Conservation (phyloP, 2,888 invertebrate genomes). For the Leptinotarsa juncta region DNA sequence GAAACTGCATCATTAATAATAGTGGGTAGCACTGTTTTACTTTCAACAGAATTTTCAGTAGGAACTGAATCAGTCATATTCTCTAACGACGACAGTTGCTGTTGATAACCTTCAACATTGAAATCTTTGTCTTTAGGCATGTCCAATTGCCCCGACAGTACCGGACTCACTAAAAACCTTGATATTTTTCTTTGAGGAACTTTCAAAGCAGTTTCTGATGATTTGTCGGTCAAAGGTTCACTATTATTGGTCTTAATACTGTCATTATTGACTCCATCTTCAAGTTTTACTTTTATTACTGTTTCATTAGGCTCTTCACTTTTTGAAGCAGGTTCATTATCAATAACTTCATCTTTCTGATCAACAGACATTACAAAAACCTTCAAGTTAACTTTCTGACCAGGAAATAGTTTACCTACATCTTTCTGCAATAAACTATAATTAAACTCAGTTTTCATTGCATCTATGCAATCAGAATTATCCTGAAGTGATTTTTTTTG, state of each 20-base stretch:
- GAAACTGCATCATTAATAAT: slow-evolving; percentile 27
- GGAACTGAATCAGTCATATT: slow-evolving; percentile 32
- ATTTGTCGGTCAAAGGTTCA: slow-evolving; percentile 35
- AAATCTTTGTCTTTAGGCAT: slow-evolving; percentile 63
- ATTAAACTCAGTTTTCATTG: slow-evolving; percentile 56
- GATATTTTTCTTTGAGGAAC: slow-evolving; percentile 79
- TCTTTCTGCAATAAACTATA: slow-evolving; percentile 56
- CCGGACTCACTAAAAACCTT: slow-evolving; percentile 85
- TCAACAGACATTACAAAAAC: slow-evolving; percentile 58
- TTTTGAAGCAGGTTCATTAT: slow-evolving; percentile 18
- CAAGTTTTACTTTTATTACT: slow-evolving; percentile 40
- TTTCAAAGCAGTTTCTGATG: slow-evolving; percentile 54
- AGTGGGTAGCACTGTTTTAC: slow-evolving; percentile 32
- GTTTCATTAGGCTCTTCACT: slow-evolving; percentile 37
- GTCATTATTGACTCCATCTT: slow-evolving; percentile 43
- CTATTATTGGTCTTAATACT: slow-evolving; percentile 47
- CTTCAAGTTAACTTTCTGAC: slow-evolving; percentile 61
- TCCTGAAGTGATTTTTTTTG: slow-evolving; percentile 32
- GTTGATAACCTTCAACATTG: slow-evolving; percentile 40
- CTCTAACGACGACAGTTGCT: slow-evolving; percentile 30
- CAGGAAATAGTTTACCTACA: slow-evolving; percentile 54
- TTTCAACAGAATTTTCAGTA: slow-evolving; percentile 15
- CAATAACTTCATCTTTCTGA: slow-evolving; percentile 34
- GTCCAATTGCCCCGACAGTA: slow-evolving; percentile 71
- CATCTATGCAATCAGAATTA: slow-evolving; percentile 48